phyloP scores from a whole-genome alignment of 2,797 vertebrate species.

The Sciurus vulgaris region DNA sequence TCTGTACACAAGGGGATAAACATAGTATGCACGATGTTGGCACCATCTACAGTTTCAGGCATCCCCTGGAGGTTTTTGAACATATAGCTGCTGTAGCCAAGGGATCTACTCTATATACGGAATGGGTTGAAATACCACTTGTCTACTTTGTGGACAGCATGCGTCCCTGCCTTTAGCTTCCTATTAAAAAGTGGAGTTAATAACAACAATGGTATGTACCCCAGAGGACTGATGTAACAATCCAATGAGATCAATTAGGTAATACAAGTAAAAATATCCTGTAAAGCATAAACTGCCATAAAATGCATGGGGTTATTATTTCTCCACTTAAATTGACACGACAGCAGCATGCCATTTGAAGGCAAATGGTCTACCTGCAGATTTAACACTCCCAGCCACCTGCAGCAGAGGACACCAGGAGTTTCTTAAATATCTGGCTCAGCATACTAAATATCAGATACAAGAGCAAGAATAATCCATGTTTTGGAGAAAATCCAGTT shows the following conservation, averaged over 20 bases:
- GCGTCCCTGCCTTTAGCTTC: background rate
- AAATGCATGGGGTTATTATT: background rate
- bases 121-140: background rate
- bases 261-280: background rate
- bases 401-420: background rate
- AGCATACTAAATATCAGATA: background rate
- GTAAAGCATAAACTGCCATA: background rate
- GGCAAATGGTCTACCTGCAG: background rate
- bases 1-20: background rate
- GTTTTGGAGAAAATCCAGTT: conserved; percentile 57
- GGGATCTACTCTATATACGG: fast-evolving
- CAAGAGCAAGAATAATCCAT: background rate
- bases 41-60: background rate
- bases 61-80: background rate
- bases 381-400: background rate
- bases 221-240: background rate
- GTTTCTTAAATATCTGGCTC: background rate
- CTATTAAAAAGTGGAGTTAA: background rate
- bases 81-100: background rate
- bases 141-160: background rate
- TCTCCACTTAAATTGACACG: background rate
- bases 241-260: background rate
- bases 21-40: too few species aligned
- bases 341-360: background rate
- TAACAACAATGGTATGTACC: background rate